Conservation (phyloP, 1,140 invertebrate genomes). For the Pseudomyrmex flavicornis region DNA sequence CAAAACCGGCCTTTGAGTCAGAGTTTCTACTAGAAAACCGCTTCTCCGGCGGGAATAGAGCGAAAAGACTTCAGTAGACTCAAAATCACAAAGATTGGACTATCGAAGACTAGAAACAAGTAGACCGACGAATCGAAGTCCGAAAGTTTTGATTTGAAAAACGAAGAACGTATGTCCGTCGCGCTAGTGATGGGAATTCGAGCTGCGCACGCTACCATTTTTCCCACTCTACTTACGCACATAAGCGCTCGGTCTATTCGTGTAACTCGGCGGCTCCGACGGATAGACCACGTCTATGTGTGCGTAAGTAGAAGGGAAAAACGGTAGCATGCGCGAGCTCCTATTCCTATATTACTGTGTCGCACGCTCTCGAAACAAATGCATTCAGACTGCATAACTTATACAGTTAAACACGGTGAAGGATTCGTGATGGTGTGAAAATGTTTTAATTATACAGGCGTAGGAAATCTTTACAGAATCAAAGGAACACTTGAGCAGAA, state of each 20-base stretch:
- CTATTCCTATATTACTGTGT: neutral
- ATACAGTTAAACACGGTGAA: constrained; percentile 9
- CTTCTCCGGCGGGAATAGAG: constrained; percentile 3
- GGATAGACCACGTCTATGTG: neutral
- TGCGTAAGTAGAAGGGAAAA: too few relatives aligned
- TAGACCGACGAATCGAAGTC: too few relatives aligned
- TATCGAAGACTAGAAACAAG: too few relatives aligned
- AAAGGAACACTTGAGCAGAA: neutral
- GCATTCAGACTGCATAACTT: neutral
- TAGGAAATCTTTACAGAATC: neutral
- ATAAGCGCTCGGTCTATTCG: too few relatives aligned
- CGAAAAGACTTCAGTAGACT: neutral
- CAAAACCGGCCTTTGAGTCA: neutral
- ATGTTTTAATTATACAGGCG: constrained; percentile 1
- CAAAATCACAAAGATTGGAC: constrained; percentile 7
- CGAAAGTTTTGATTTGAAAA: too few relatives aligned
- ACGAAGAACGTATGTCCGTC: too few relatives aligned
- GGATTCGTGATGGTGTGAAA: constrained; percentile 43
- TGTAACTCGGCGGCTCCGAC: too few relatives aligned
- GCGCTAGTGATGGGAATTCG: too few relatives aligned
- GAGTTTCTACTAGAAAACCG: neutral
- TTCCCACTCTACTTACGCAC: too few relatives aligned
- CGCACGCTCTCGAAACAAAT: neutral
- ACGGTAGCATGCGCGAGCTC: too few relatives aligned
- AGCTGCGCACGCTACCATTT: too few relatives aligned